Percentiles rank a stretch among this genome's conserved stretches.
Conservation (phyloP, 2,113 vertebrate genomes). For the Cyphomyrus plagiostoma region DNA sequence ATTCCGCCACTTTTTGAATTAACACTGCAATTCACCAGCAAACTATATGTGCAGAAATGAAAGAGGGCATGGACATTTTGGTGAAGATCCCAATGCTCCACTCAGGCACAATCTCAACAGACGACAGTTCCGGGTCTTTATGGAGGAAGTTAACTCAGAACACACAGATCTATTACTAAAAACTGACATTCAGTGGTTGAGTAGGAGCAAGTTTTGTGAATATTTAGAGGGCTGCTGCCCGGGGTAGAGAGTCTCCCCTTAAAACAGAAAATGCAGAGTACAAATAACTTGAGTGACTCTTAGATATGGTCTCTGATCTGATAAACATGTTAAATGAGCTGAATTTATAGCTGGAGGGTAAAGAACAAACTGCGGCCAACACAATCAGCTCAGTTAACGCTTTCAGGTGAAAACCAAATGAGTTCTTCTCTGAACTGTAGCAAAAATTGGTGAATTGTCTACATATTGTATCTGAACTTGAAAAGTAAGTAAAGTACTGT, state of each 20-base stretch:
- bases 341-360: slow-evolving; percentile 38
- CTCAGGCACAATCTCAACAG: slow-evolving; percentile 10
- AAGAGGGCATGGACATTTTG: slow-evolving; percentile 27
- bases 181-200: background rate
- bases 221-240: slow-evolving; percentile 18
- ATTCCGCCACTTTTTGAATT: slow-evolving; percentile 24
- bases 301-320: slow-evolving; percentile 19
- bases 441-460: slow-evolving; percentile 33
- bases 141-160: slow-evolving; percentile 19
- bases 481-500: slow-evolving; percentile 17
- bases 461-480: slow-evolving; percentile 15
- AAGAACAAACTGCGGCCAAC: slow-evolving; percentile 19
- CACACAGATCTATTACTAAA: background rate
- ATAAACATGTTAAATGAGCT: slow-evolving; percentile 39
- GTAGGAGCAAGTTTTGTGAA: background rate
- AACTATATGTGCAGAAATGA: slow-evolving; percentile 24
- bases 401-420: slow-evolving; percentile 23
- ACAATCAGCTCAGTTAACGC: slow-evolving; percentile 41
- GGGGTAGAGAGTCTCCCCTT: slow-evolving; percentile 28
- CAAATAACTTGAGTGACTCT: slow-evolving; percentile 21
- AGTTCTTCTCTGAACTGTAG: slow-evolving; percentile 23
- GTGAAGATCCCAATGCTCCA: slow-evolving; percentile 23
- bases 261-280: slow-evolving; percentile 28
- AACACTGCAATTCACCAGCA: slow-evolving; percentile 29
- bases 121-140: background rate